Percentiles rank a stretch among this genome's conserved stretches.
These are phyloP conservation scores for Blennius ocellaris DNA, from an alignment of 2,113 vertebrate species.

Conservation along the genomic window DNA sequence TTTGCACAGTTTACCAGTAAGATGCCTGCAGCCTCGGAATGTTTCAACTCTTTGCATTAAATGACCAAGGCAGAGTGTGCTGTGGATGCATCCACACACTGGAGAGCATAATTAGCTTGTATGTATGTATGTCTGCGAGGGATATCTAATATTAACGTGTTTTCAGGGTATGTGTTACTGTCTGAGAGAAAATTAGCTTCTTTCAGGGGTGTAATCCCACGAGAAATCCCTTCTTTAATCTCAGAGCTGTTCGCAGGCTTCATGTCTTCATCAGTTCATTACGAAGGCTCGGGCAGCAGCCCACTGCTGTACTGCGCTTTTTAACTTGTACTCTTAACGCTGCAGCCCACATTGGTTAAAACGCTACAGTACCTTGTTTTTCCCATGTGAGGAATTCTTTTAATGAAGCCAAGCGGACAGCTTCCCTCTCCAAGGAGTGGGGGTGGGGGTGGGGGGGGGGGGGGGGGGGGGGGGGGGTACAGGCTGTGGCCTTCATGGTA, in stretches of 20 bases:
- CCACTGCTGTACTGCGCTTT: conserved; percentile 28
- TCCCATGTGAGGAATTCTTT: conserved; percentile 36
- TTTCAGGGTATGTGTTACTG: conserved; percentile 40
- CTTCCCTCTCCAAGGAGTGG: too few relatives aligned
- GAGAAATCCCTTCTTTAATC: conserved; percentile 63
- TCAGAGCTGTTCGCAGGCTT: conserved; percentile 47
- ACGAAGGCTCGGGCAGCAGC: conserved; percentile 30
- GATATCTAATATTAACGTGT: conserved; percentile 36
- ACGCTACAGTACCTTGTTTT: conserved; percentile 29
- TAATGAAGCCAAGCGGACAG: conserved; percentile 62
- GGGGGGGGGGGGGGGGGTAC: too few relatives aligned
- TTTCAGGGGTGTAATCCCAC: conserved; percentile 50
- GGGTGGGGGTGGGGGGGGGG: too few relatives aligned
- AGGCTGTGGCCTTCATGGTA: conserved; percentile 13
- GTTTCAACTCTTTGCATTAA: too few relatives aligned
- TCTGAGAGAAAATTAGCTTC: conserved; percentile 34
- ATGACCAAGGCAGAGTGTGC: too few relatives aligned
- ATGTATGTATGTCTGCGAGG: conserved; percentile 33
- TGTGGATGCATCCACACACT: too few relatives aligned
- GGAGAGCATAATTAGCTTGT: conserved; percentile 31
- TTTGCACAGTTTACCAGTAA: too few relatives aligned
- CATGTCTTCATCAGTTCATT: conserved; percentile 50
- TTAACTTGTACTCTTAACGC: conserved; percentile 37
- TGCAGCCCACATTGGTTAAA: conserved; percentile 31
- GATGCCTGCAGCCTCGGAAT: too few relatives aligned